Evolutionary conservation across 2,797 vertebrate species (phyloP), one percentile per base, ranked within the genome.

Genomic region (Lagodon rhomboides): DNA sequence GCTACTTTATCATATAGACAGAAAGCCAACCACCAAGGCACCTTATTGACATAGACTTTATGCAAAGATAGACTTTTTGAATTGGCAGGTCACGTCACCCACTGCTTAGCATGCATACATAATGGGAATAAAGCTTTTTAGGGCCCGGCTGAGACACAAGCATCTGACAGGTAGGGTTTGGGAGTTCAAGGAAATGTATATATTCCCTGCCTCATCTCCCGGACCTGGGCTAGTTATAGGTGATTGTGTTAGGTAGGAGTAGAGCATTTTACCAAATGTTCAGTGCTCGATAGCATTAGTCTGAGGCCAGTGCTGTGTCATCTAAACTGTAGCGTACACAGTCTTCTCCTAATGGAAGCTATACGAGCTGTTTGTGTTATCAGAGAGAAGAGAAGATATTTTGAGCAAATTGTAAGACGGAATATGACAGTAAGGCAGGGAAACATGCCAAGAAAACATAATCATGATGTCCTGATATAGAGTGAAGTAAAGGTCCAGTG

Each of bases 1-100:
- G 93, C 93, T 94, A 95, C 94, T 95, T 95, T 94, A 96, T 95
- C 94, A 95, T 96, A 95, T 92, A 90, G 94, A 95, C 91, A 94
- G 92, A 94, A 74, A 89, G 82, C 91, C 82, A 73, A 85, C 84
- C 79, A 75, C 68, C 30, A 27, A 89, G 82, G 85, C 76, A 70
- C 80, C 90, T 95, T 91, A 95, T 94, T 95, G 93, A 94, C 93
- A 90, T 86, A 78, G 94, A 95, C 94, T 93, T 95, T 94, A 95
- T 95, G 94, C 92, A 94, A 94, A 95, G 92, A 93, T 91, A 92
- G 91, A 95, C 93, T 94, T 95, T 94, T 94, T 93, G 93, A 95
- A 95, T 95, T 94, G 93, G 94, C 94, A 95, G 94, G 92, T 92
- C 93, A 94, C 86, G 87, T 95, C 94, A 94, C 65, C 83, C 84